Evolutionary conservation across 2,113 vertebrate genomes (phyloP).

Genomic region (pig (Sus scrofa)): DNA sequence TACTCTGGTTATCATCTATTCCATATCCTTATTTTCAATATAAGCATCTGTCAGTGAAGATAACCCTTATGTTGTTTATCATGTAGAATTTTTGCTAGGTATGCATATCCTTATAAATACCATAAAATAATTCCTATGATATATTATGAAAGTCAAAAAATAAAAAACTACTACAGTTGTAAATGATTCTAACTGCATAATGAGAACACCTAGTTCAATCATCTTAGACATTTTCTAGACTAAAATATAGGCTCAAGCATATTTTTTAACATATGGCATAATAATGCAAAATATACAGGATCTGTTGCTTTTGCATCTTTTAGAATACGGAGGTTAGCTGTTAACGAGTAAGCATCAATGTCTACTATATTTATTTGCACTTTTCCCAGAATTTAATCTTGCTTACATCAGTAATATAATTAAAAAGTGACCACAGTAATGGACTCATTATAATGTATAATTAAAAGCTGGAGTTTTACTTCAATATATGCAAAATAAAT

Average conservation of each 20-base stretch:
- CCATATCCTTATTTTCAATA: background rate
- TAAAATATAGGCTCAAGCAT: background rate
- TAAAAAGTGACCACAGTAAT: background rate
- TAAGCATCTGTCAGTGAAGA: background rate
- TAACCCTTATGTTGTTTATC: background rate
- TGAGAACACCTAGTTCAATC: background rate
- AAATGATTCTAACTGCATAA: background rate
- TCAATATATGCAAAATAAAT: background rate
- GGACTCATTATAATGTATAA: background rate
- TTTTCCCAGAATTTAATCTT: background rate
- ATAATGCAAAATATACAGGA: background rate
- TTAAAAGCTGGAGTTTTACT: slow-evolving; percentile 14
- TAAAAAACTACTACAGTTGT: background rate
- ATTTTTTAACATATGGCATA: background rate
- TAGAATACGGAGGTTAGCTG: background rate
- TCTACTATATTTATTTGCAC: background rate
- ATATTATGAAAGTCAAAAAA: background rate
- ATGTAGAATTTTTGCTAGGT: background rate
- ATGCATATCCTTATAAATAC: background rate
- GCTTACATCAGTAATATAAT: background rate
- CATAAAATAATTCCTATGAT: background rate
- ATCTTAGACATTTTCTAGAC: background rate
- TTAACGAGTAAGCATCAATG: background rate
- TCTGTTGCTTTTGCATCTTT: background rate
- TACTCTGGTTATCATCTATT: background rate